Conservation (phyloP, 2,888 invertebrate species). For the Barypeithes pellucidus region DNA sequence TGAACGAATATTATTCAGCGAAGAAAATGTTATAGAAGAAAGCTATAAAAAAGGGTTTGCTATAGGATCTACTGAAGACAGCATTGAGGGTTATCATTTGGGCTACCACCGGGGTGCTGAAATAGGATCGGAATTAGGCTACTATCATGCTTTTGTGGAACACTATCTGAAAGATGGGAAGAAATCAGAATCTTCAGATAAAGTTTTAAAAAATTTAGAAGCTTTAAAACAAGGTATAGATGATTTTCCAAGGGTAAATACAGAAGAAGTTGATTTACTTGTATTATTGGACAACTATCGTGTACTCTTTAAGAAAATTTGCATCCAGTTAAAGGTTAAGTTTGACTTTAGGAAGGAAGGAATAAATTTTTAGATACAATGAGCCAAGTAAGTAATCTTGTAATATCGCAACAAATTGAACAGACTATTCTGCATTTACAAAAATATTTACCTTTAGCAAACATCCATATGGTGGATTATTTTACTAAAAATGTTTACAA, state of each 20-base stretch:
- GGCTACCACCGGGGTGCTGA: slow-evolving; percentile 86
- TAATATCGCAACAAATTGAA: slow-evolving; percentile 71
- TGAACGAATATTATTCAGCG: slow-evolving; percentile 80
- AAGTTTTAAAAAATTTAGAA: slow-evolving; percentile 72
- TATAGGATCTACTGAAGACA: slow-evolving; percentile 77
- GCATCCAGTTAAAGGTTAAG: slow-evolving; percentile 79
- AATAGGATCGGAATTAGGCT: slow-evolving; percentile 85
- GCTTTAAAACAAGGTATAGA: slow-evolving; percentile 76
- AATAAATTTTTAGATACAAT: slow-evolving; percentile 74
- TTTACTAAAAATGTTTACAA: slow-evolving; percentile 77
- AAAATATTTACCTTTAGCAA: slow-evolving; percentile 77
- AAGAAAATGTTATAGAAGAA: slow-evolving; percentile 77
- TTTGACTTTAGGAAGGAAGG: slow-evolving; percentile 72
- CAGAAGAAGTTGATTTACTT: slow-evolving; percentile 78
- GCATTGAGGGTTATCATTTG: slow-evolving; percentile 80
- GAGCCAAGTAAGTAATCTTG: slow-evolving; percentile 56
- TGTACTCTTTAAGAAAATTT: slow-evolving; percentile 79
- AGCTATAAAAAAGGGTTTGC: slow-evolving; percentile 81
- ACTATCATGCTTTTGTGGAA: slow-evolving; percentile 78
- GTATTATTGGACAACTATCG: slow-evolving; percentile 77
- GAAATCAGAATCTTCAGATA: slow-evolving; percentile 70
- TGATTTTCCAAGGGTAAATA: slow-evolving; percentile 79
- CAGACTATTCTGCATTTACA: slow-evolving; percentile 74
- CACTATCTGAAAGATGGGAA: slow-evolving; percentile 63
- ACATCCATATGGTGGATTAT: slow-evolving; percentile 86